Conservation (phyloP, 2,888 invertebrate species). For the Ophioninae sp. region DNA sequence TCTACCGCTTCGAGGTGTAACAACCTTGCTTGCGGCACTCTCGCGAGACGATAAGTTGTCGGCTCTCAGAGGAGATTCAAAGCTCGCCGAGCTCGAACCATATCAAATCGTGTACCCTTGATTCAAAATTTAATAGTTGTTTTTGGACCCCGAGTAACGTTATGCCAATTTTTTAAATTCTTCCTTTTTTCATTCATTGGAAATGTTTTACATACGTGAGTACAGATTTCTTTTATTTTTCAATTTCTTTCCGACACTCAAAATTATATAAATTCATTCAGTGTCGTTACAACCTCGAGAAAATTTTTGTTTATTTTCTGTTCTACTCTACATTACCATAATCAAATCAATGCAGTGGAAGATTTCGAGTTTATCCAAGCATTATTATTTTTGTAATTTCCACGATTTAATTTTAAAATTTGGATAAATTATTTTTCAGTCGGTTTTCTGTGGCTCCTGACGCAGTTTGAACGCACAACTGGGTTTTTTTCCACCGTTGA, state of each 20-base stretch:
- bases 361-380: background rate
- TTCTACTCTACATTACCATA: no score
- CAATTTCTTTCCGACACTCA: background rate
- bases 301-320: background rate
- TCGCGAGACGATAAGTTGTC: slow-evolving; percentile 13
- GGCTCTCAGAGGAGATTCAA: slow-evolving; percentile 15
- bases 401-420: background rate
- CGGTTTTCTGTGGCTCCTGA: slow-evolving; percentile 25
- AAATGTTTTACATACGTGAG: slow-evolving; percentile 49
- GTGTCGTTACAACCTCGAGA: background rate
- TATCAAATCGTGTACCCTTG: background rate
- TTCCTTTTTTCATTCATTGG: background rate
- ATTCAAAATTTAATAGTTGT: slow-evolving; percentile 11
- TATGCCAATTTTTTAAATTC: background rate
- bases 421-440: slow-evolving; percentile 31
- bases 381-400: background rate
- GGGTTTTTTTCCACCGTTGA: slow-evolving; percentile 54
- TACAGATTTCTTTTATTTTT: slow-evolving; percentile 6
- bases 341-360: background rate
- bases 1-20: slow-evolving; percentile 49
- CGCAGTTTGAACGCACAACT: slow-evolving; percentile 2
- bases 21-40: slow-evolving; percentile 43
- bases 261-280: background rate
- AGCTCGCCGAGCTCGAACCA: slow-evolving; percentile 29
- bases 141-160: background rate